These are phyloP conservation scores for Magallana gigas DNA, from an alignment of 1,140 invertebrate genomes.

Conservation along the genomic window DNA sequence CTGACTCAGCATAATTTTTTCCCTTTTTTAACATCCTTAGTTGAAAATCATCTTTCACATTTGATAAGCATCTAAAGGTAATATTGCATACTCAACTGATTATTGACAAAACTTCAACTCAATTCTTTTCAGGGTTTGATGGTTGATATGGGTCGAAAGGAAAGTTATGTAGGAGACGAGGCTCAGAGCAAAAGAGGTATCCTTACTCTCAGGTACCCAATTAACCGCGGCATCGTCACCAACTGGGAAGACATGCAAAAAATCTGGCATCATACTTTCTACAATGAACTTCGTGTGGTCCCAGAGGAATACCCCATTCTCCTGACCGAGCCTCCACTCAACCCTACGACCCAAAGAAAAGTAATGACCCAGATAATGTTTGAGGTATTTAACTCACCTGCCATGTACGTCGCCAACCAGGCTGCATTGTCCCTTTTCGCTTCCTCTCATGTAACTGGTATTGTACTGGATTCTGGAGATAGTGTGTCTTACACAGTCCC, in stretches of 20 bases:
- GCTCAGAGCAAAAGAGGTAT: too few relatives aligned
- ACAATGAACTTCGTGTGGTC: slow-evolving; percentile 92
- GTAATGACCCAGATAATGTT: slow-evolving; percentile 80
- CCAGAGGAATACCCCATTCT: slow-evolving; percentile 96
- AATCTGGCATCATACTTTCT: slow-evolving; percentile 87
- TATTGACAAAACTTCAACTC: too few relatives aligned
- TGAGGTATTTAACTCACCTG: slow-evolving; percentile 90
- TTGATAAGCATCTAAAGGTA: too few relatives aligned
- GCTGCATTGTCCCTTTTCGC: slow-evolving; percentile 91
- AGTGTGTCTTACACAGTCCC: slow-evolving; percentile 93
- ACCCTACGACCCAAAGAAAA: slow-evolving; percentile 75
- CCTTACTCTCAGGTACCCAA: too few relatives aligned
- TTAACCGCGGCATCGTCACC: slow-evolving; percentile 78
- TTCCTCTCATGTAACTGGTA: slow-evolving; percentile 95
- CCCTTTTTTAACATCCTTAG: too few relatives aligned
- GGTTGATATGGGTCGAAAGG: too few relatives aligned
- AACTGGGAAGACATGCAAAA: slow-evolving; percentile 90
- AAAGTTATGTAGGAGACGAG: too few relatives aligned
- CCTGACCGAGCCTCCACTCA: slow-evolving; percentile 74
- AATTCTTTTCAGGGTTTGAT: too few relatives aligned
- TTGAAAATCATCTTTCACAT: too few relatives aligned
- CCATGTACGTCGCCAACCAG: slow-evolving; percentile 96
- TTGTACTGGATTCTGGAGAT: slow-evolving; percentile 92
- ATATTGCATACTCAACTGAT: too few relatives aligned
- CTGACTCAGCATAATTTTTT: too few relatives aligned